Conservation (phyloP, 1,140 invertebrate genomes). For the Eriosoma lanigerum region DNA sequence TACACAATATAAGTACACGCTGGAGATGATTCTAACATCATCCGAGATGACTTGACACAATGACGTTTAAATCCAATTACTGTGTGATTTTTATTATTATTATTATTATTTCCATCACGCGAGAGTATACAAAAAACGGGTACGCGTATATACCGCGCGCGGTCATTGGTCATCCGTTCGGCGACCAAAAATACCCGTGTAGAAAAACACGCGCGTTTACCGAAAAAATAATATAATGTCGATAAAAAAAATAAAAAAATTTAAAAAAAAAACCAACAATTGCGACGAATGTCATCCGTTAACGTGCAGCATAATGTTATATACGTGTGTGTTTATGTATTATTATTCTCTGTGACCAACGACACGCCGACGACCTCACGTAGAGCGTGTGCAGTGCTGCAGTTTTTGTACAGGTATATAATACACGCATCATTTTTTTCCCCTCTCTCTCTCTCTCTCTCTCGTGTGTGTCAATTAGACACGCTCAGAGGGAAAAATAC, state of each 20-base stretch:
- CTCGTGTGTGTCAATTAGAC: conserved; percentile 41
- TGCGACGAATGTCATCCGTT: conserved; percentile 25
- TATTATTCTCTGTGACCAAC: conserved; percentile 19
- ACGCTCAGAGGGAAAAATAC: conserved; percentile 11
- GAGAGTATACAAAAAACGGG: neutral
- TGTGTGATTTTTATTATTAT: neutral
- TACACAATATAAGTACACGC: neutral
- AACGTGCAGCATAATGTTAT: too few relatives aligned
- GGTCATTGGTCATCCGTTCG: conserved; percentile 1
- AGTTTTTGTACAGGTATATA: neutral
- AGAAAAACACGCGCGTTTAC: conserved; percentile 21
- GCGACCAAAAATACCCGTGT: neutral
- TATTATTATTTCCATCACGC: neutral
- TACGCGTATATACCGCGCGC: neutral
- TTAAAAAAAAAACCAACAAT: neutral
- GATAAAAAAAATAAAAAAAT: neutral
- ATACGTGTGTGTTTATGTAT: too few relatives aligned
- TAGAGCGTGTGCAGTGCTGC: neutral
- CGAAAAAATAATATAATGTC: neutral
- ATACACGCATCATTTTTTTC: too few relatives aligned
- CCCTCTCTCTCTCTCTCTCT: neutral
- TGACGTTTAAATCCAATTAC: conserved; percentile 42
- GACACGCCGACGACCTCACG: conserved; percentile 20
- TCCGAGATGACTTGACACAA: conserved; percentile 43
- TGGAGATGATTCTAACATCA: conserved; percentile 26